A percentile compares a stretch with the other conserved stretches of the same genome.
These are phyloP conservation scores for Oxygymnocypris stewartii DNA, from an alignment of 2,113 vertebrate species.

Conservation along the genomic window DNA sequence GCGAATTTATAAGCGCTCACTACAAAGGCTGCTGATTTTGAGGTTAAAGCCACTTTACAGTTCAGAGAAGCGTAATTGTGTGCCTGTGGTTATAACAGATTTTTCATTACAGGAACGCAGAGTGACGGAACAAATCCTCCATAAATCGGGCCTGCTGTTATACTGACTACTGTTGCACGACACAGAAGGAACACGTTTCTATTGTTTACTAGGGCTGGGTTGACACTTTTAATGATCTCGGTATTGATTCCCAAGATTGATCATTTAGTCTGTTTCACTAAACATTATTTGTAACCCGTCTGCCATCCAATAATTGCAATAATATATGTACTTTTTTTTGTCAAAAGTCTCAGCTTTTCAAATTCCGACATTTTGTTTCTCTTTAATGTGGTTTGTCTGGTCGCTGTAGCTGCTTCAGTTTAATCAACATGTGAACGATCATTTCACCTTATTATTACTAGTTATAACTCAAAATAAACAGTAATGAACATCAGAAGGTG, in stretches of 20 bases:
- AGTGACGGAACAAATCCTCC: neutral
- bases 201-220: neutral
- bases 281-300: neutral
- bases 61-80: conserved; percentile 37
- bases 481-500: neutral
- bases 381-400: neutral
- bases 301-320: neutral
- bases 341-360: too few relatives aligned
- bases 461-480: neutral
- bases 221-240: neutral
- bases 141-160: neutral
- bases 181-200: neutral
- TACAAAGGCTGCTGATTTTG: conserved; percentile 25
- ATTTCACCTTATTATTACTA: neutral
- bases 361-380: neutral
- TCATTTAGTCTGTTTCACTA: neutral
- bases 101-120: conserved; percentile 7
- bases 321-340: neutral
- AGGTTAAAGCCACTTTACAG: conserved; percentile 29
- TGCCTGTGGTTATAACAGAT: conserved; percentile 20
- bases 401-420: neutral
- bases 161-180: neutral
- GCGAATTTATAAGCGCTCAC: neutral
- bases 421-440: neutral
- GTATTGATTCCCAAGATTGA: neutral